phyloP scores from a whole-genome alignment of 2,888 invertebrate genomes.

The Dynastes tityus region DNA sequence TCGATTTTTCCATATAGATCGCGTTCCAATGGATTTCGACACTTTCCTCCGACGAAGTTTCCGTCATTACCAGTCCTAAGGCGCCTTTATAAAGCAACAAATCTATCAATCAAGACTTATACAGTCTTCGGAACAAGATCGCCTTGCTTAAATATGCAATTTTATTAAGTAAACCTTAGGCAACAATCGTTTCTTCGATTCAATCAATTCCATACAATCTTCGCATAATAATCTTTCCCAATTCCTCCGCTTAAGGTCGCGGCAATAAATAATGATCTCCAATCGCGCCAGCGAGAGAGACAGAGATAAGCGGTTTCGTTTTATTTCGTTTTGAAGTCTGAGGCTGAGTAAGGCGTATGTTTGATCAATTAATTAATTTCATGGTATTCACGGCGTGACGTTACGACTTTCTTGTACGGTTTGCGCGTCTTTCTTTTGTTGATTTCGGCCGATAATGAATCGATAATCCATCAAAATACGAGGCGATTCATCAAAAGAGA shows the following conservation, averaged over 20 bases:
- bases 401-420: constrained; percentile 16
- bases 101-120: too few relatives aligned
- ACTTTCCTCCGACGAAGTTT: too few relatives aligned
- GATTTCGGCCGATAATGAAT: constrained; percentile 39
- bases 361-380: constrained; percentile 42
- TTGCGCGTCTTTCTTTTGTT: constrained; percentile 20
- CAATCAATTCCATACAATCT: not conserved
- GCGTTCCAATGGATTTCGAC: too few relatives aligned
- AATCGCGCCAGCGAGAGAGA: not conserved
- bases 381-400: constrained; percentile 23
- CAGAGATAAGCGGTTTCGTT: not conserved
- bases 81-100: too few relatives aligned
- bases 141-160: too few relatives aligned
- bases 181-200: not conserved
- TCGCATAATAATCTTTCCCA: constrained; percentile 10
- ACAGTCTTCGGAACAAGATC: too few relatives aligned
- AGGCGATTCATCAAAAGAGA: constrained; percentile 39
- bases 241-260: constrained; percentile 2
- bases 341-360: constrained; percentile 1
- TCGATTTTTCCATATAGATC: too few relatives aligned
- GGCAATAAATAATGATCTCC: constrained; percentile 25
- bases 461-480: constrained; percentile 42
- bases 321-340: constrained; percentile 11
- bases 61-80: too few relatives aligned
- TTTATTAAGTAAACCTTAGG: too few relatives aligned